Evolutionary conservation across 2,113 vertebrate genomes (phyloP).

Genomic region (cat (Felis catus)): F.catus_Fca126_mat1.0 CM031422.1:12880501-12881000

Average conservation of each 20-base stretch:
- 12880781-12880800: background rate
- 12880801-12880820: background rate
- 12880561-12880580: background rate
- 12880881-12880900: background rate
- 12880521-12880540: too few species aligned
- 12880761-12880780: background rate
- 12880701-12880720: background rate
- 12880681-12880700: background rate
- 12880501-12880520: too few species aligned
- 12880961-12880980: background rate
- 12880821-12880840: background rate
- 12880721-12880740: background rate
- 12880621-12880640: background rate
- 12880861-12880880: background rate
- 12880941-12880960: background rate
- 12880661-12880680: background rate
- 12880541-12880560: background rate
- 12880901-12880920: too few species aligned
- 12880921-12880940: background rate
- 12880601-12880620: background rate
- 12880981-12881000: background rate
- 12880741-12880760: background rate
- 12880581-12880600: background rate
- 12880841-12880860: accelerated
- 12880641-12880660: background rate